These are phyloP conservation scores for Ennomos erosarius DNA, from an alignment of 2,888 invertebrate genomes.

Conservation along the genomic window DNA sequence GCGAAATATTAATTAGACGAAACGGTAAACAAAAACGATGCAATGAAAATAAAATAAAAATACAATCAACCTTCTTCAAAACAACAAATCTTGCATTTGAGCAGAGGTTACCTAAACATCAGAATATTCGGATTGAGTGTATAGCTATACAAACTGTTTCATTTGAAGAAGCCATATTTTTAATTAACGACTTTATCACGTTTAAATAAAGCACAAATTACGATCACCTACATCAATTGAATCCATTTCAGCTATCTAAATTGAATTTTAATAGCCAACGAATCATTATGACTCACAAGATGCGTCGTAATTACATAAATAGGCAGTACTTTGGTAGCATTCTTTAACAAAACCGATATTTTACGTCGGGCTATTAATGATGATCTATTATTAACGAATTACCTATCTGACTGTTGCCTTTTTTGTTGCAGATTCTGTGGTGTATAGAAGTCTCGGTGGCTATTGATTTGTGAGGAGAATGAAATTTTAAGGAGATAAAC, in stretches of 20 bases:
- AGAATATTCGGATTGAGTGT: neutral
- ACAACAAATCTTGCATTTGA: no score
- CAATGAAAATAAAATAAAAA: no score
- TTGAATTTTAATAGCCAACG: slow-evolving; percentile 29
- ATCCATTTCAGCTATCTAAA: slow-evolving; percentile 20
- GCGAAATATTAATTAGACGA: no score
- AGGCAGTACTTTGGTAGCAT: slow-evolving; percentile 8
- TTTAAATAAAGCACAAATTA: slow-evolving; percentile 14
- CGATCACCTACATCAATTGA: slow-evolving; percentile 17
- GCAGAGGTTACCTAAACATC: neutral
- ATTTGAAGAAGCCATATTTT: neutral
- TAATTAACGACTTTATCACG: slow-evolving; percentile 6
- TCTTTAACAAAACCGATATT: slow-evolving; percentile 7
- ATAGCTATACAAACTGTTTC: no score
- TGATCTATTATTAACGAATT: slow-evolving; percentile 21
- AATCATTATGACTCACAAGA: slow-evolving; percentile 23
- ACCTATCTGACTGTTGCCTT: slow-evolving; percentile 1
- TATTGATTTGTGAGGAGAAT: slow-evolving; percentile 18
- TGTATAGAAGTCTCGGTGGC: slow-evolving; percentile 13
- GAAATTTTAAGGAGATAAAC: slow-evolving; percentile 31
- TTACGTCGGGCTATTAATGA: slow-evolving; percentile 11
- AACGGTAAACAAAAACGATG: no score
- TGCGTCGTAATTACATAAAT: slow-evolving; percentile 11
- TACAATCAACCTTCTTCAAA: no score
- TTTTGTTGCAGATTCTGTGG: slow-evolving; percentile 32